Percentiles rank a stretch among this genome's conserved stretches.
Evolutionary conservation across 2,113 vertebrate genomes (phyloP).

Genomic region (Jacana jacana): DNA sequence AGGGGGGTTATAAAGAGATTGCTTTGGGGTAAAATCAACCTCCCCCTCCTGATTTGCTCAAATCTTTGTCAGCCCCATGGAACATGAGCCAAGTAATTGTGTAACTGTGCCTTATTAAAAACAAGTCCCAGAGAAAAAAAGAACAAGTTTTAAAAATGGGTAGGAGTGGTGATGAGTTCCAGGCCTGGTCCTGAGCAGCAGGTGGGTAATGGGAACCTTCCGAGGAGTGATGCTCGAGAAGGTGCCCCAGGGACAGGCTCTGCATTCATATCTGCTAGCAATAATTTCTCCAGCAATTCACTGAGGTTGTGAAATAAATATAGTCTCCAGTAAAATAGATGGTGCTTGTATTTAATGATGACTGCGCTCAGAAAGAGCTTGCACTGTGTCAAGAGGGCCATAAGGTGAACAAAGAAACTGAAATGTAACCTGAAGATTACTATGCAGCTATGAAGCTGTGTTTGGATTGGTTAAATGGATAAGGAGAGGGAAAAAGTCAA

Average conservation of each 20-base stretch:
- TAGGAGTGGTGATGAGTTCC: slow-evolving; percentile 38
- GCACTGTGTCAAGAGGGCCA: neutral
- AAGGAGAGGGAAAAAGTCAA: neutral
- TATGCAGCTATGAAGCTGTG: neutral
- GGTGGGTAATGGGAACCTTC: slow-evolving; percentile 25
- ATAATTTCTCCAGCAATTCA: slow-evolving; percentile 21
- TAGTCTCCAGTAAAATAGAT: neutral
- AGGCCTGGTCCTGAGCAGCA: neutral
- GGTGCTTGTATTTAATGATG: neutral
- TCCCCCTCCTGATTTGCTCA: slow-evolving; percentile 12
- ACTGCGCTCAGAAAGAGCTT: neutral
- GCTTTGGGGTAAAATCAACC: slow-evolving; percentile 30
- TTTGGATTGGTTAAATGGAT: neutral
- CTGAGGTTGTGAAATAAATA: slow-evolving; percentile 43
- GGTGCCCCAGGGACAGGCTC: neutral
- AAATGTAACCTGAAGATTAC: neutral
- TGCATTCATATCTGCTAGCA: neutral
- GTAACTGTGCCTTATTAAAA: slow-evolving; percentile 59
- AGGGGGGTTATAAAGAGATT: neutral
- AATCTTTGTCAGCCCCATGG: slow-evolving; percentile 9
- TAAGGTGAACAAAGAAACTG: slow-evolving; percentile 3
- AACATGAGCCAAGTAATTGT: slow-evolving; percentile 49
- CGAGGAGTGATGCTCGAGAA: fast-evolving
- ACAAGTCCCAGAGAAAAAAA: slow-evolving; percentile 6
- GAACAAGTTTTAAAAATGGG: neutral